Evolutionary conservation across 2,797 vertebrate genomes (phyloP).

Genomic region (Acipenser ruthenus): DNA sequence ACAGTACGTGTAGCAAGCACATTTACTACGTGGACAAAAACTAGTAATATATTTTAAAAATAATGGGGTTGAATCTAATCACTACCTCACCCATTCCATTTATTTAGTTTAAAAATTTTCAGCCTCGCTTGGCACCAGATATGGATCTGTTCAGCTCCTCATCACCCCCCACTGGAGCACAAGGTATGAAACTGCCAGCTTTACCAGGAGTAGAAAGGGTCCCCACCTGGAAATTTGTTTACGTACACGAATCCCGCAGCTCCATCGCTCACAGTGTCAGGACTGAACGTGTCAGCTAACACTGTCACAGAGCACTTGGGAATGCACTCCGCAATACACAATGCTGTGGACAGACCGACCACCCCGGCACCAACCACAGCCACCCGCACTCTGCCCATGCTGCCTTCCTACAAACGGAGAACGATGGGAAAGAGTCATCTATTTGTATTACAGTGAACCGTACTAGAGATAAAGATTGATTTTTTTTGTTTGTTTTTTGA

Average conservation of each 20-base stretch:
- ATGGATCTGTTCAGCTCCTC: too few species aligned
- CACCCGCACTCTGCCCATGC: slow-evolving; percentile 33
- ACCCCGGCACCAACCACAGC: slow-evolving; percentile 82
- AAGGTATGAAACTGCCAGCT: not conserved
- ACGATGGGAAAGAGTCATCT: too few species aligned
- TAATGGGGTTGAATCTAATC: not conserved
- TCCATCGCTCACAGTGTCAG: slow-evolving; percentile 77
- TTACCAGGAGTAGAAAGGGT: not conserved
- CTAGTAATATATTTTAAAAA: not conserved
- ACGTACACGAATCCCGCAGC: slow-evolving; percentile 59
- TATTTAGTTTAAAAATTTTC: not conserved
- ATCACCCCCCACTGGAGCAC: too few species aligned
- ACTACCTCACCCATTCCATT: not conserved
- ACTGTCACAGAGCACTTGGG: slow-evolving; percentile 65
- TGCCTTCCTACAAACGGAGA: too few species aligned
- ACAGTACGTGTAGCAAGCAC: too few species aligned
- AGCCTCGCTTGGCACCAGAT: slow-evolving; percentile 42
- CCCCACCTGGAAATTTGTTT: not conserved
- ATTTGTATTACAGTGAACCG: too few species aligned
- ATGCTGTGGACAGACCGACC: slow-evolving; percentile 75
- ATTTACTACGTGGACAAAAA: not conserved
- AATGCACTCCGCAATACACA: slow-evolving; percentile 59
- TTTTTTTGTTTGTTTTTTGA: too few species aligned
- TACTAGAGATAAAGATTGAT: too few species aligned
- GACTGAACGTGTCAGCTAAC: slow-evolving; percentile 73